phyloP scores from a whole-genome alignment of 30 jellyfish, hydroid and myxozoan species.

The Mastigias papua region DNA sequence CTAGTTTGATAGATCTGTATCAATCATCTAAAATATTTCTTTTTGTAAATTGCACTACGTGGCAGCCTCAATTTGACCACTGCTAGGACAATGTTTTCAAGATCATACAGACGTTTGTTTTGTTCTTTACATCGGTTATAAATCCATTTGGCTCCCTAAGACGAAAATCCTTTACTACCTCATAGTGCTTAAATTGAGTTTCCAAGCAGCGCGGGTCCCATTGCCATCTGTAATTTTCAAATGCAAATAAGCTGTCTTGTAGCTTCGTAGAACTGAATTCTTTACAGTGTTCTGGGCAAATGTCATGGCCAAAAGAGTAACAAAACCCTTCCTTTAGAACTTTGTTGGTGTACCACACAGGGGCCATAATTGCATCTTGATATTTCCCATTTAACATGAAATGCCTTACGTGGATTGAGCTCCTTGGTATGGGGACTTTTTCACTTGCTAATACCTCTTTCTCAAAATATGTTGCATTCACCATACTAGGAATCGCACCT shows the following conservation, averaged over 20 bases:
- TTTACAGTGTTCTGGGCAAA: conserved; percentile 56
- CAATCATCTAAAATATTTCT: neutral
- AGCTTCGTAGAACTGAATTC: conserved; percentile 21
- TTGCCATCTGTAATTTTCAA: conserved; percentile 57
- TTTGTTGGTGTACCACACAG: conserved; percentile 14
- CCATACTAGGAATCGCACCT: conserved; percentile 53
- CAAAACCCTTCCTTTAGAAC: conserved; percentile 12
- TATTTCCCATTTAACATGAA: conserved; percentile 21
- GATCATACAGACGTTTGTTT: neutral
- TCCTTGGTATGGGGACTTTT: conserved; percentile 54
- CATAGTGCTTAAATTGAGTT: conserved; percentile 13
- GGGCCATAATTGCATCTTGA: neutral
- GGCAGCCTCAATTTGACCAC: neutral
- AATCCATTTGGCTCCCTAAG: neutral
- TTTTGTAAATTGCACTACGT: too few relatives aligned
- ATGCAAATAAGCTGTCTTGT: conserved; percentile 42
- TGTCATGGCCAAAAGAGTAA: conserved; percentile 6
- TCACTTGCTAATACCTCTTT: conserved; percentile 35
- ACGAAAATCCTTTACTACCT: neutral
- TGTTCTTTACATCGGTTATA: neutral
- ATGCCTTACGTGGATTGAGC: conserved; percentile 52
- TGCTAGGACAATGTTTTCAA: neutral
- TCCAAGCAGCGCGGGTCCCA: conserved; percentile 59
- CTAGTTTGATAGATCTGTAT: too few relatives aligned
- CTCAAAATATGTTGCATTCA: conserved; percentile 30